Evolutionary conservation across 2,888 invertebrate genomes (phyloP), one percentile per base, ranked within the genome.

Genomic region (Parnassius glacialis): DNA sequence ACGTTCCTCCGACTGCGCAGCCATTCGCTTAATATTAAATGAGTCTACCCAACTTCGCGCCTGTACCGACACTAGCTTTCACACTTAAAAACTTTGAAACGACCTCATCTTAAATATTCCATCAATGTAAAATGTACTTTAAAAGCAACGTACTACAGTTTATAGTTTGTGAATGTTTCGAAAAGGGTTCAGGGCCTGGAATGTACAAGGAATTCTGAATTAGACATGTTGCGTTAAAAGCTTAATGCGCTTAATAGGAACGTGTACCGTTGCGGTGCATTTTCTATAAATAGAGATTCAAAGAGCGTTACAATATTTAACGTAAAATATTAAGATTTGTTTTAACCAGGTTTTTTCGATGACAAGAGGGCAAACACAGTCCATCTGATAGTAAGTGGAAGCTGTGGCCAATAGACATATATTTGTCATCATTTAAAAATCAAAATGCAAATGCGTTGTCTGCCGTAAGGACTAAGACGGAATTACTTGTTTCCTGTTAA

Each of bases 21-120:
- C 81, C 83, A 87, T 85, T 79, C 79, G 74, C 75, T 91, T 83
- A 91, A 91, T 91, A 90, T 90, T 91, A 91, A 85, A 92, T 89
- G 87, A 87, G 87, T 84, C 80, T 85, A 83, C 81, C 85, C 79
- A 87, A 89, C 88, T 90, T 89, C 81, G 77, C 84, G 83, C 86
- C 81, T 76, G 75, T 74, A 77, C 85, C 81, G 79, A 84, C 88
- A 86, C 87, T 81, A 79, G 81, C 81, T 80, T 75, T 75, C 74
- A 73, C 77, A 72, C 74, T 74, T 76, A 75, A 81, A 79, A 79
- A 85, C 78, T 80, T 83, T 71, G 70, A 73, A 80, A 83, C 74
- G 76, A 80, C 75, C 75, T 66, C 73, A 80, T 78, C 78, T 79
- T 72, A 63, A 66, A 68, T 64, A 67, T 55, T 47, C 10, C 2